phyloP scores from a whole-genome alignment of 2,888 invertebrate species.

The Machimus rusticus region DNA sequence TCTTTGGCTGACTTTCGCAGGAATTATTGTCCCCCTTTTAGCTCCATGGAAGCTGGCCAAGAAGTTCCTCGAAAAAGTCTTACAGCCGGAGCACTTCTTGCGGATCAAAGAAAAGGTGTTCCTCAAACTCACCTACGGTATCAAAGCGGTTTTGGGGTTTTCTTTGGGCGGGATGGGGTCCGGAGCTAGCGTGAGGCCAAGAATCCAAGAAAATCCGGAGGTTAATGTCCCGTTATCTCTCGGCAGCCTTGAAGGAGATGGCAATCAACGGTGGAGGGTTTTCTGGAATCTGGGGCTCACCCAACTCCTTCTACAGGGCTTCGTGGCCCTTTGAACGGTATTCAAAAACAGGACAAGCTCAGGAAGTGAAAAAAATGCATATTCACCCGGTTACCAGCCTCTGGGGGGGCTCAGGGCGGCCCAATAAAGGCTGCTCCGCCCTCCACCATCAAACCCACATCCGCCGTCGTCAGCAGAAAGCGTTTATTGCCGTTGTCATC shows the following conservation, averaged over 20 bases:
- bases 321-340: not conserved
- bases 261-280: not conserved
- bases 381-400: not conserved
- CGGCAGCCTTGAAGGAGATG: not conserved
- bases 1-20: not conserved
- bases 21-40: not conserved
- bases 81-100: not conserved
- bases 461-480: not conserved
- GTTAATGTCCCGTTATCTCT: not conserved
- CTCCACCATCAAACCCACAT: not conserved
- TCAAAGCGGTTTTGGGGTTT: not conserved
- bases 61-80: not conserved
- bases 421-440: not conserved
- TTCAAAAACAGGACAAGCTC: not conserved
- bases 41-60: not conserved
- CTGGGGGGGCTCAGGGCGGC: not conserved
- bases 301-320: not conserved
- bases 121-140: not conserved
- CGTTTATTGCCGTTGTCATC: constrained; percentile 5
- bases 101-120: not conserved
- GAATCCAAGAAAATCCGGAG: not conserved
- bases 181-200: not conserved
- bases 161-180: not conserved
- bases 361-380: not conserved
- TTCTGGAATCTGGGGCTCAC: not conserved